These are phyloP conservation scores for Mercenaria mercenaria DNA, from an alignment of 1,140 invertebrate genomes.

Conservation along the genomic window DNA sequence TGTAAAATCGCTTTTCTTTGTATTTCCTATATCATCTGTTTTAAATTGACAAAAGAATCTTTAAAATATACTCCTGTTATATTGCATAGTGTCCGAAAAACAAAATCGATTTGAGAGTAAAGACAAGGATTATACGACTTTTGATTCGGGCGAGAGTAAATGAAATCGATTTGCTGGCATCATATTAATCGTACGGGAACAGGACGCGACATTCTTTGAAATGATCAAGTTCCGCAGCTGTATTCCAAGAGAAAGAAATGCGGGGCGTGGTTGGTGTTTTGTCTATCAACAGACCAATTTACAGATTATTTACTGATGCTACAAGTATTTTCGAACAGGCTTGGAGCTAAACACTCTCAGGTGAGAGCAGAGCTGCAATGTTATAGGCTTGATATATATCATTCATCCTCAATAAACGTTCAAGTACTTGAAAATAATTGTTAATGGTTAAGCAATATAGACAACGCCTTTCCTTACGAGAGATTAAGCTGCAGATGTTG, in stretches of 20 bases:
- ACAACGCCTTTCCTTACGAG: constrained; percentile 5
- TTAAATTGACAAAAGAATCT: too few species aligned
- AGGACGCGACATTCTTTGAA: too few species aligned
- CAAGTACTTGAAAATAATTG: neutral
- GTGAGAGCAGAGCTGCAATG: constrained; percentile 5
- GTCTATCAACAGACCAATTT: constrained; percentile 14
- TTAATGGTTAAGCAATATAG: constrained; percentile 17
- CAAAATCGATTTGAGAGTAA: too few species aligned
- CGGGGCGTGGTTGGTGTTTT: neutral
- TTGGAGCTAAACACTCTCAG: neutral
- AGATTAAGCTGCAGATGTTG: neutral
- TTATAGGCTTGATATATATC: constrained; percentile 15
- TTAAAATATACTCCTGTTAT: too few species aligned
- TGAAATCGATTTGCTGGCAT: too few species aligned
- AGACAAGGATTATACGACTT: too few species aligned
- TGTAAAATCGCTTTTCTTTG: too few species aligned
- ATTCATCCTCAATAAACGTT: neutral
- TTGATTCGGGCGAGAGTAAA: too few species aligned
- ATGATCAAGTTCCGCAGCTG: neutral
- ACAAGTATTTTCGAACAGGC: neutral
- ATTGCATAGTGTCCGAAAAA: too few species aligned
- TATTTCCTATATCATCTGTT: too few species aligned
- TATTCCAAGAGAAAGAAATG: neutral
- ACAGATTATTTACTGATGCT: constrained; percentile 13
- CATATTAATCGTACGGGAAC: too few species aligned